Evolutionary conservation across 2,888 invertebrate genomes (phyloP).

Genomic region (Macaria notata): DNA sequence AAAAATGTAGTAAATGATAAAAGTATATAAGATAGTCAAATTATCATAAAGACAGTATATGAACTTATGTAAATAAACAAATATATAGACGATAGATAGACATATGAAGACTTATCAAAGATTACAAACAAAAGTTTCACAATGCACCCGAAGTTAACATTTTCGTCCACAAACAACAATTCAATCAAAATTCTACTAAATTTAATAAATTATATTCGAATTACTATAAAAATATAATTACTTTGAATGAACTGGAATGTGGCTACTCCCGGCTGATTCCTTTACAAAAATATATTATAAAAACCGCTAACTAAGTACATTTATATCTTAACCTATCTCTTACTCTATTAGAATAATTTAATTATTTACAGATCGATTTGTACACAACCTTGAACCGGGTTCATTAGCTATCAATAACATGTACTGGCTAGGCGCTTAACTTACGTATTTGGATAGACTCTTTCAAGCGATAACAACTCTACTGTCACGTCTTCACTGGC

Average conservation of each 20-base stretch:
- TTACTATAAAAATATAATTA: slow-evolving; percentile 53
- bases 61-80: slow-evolving; percentile 20
- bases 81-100: slow-evolving; percentile 3
- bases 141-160: slow-evolving; percentile 68
- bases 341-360: slow-evolving; percentile 62
- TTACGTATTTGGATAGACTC: slow-evolving; percentile 82
- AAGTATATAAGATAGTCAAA: slow-evolving; percentile 14
- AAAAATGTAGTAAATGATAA: slow-evolving; percentile 14
- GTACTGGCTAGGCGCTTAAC: slow-evolving; percentile 66
- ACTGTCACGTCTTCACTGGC: slow-evolving; percentile 46
- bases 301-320: slow-evolving; percentile 54
- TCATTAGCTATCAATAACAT: slow-evolving; percentile 61
- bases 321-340: slow-evolving; percentile 49
- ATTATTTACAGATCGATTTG: slow-evolving; percentile 74
- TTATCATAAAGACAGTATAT: slow-evolving; percentile 34
- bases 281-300: slow-evolving; percentile 48
- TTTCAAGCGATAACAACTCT: slow-evolving; percentile 77
- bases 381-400: slow-evolving; percentile 72
- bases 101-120: slow-evolving; percentile 41
- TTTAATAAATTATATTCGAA: slow-evolving; percentile 74
- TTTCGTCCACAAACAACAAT: slow-evolving; percentile 64
- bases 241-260: slow-evolving; percentile 52
- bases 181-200: slow-evolving; percentile 70
- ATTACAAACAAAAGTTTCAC: slow-evolving; percentile 44
- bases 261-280: slow-evolving; percentile 60